Conservation (phyloP, 1,140 invertebrate genomes). For the Geopemphigus sp. region DNA sequence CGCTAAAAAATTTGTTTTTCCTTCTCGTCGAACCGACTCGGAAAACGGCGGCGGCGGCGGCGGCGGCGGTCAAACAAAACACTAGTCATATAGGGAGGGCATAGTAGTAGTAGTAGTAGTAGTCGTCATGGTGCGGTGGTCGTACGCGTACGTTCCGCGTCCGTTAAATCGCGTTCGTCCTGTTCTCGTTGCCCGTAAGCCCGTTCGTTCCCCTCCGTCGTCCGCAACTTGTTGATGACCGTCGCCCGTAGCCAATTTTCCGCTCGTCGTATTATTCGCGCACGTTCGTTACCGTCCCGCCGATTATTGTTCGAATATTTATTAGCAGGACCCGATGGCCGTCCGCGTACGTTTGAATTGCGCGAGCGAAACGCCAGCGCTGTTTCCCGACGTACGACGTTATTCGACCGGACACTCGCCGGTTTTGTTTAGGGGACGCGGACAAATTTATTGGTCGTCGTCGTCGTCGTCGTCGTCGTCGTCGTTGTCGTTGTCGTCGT, state of each 20-base stretch:
- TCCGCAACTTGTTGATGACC: conserved; percentile 43
- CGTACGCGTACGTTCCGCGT: conserved; percentile 31
- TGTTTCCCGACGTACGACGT: background rate
- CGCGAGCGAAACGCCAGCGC: background rate
- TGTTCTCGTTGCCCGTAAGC: background rate
- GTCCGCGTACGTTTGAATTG: background rate
- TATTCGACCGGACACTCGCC: background rate
- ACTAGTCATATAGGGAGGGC: too few relatives aligned
- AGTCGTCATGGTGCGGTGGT: conserved; percentile 47
- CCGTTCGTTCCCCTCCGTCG: too few relatives aligned
- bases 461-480: background rate
- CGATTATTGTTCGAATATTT: too few relatives aligned
- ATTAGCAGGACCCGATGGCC: background rate
- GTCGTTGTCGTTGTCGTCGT: background rate
- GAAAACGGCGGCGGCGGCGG: background rate
- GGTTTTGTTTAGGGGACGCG: background rate
- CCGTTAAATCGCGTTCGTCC: conserved; percentile 19
- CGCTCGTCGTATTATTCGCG: too few relatives aligned
- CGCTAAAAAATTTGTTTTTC: conserved; percentile 13
- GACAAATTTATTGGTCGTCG: background rate
- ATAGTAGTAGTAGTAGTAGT: conserved; percentile 8
- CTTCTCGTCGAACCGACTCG: background rate
- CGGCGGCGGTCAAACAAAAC: conserved; percentile 36
- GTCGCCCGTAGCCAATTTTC: too few relatives aligned
- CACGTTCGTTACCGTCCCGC: too few relatives aligned